Percentiles rank a stretch among this genome's conserved stretches.
Conservation (phyloP, 2,113 vertebrate species). For the Chamaea fasciata region DNA sequence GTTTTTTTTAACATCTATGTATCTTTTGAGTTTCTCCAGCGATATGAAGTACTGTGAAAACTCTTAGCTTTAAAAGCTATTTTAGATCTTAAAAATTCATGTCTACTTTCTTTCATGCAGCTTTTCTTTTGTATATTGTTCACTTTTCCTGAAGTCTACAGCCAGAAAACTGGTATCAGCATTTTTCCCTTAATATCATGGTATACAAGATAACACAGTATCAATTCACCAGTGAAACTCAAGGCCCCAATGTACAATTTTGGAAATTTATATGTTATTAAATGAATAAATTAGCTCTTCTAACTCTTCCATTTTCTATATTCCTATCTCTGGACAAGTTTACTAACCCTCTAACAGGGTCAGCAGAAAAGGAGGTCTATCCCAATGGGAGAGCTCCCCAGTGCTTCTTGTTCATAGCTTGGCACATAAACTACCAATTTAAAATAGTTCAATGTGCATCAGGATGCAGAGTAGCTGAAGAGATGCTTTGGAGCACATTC, state of each 20-base stretch:
- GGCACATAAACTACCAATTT: background rate
- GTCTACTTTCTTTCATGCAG: background rate
- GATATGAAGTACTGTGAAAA: background rate
- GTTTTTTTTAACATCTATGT: background rate
- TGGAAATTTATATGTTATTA: background rate
- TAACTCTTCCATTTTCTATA: background rate
- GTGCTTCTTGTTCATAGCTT: background rate
- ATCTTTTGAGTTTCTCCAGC: background rate
- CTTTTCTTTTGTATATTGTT: background rate
- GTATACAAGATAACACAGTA: background rate
- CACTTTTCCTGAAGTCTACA: background rate
- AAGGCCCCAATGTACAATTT: background rate
- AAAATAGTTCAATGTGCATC: background rate
- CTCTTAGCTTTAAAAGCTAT: background rate
- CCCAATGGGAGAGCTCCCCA: background rate
- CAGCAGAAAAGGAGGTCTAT: background rate
- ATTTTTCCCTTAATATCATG: background rate
- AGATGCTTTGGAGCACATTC: background rate
- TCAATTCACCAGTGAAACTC: background rate
- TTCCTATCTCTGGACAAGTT: background rate
- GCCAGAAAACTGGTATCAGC: background rate
- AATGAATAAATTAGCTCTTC: background rate
- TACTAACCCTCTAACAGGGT: background rate
- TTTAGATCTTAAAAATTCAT: background rate
- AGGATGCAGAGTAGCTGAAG: background rate